Evolutionary conservation across 2,888 invertebrate genomes (phyloP), one percentile per base, ranked within the genome.

Genomic region (Macrosoma leucophasiata): DNA sequence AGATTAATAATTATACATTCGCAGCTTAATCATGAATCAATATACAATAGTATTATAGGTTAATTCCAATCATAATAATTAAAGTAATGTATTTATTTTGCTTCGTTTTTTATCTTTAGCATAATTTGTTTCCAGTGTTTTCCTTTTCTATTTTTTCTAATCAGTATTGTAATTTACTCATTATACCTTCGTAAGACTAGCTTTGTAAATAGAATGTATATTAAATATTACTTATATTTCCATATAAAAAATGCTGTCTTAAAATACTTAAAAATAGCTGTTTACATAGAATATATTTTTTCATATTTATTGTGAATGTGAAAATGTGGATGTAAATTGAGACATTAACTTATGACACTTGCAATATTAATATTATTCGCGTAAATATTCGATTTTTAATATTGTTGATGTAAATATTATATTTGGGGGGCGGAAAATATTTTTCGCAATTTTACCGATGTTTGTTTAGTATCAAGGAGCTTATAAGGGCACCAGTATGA

Each of bases 261-360:
- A 54, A 55, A 46, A 51, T 56, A 59, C 55, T 59, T 67, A 43
- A 58, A 49, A 50, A 61, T 67, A 62, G 56, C 51, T 46, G 48
- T 62, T 66, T 55, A 55, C 41, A 68, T 67, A 68, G 61, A 73
- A 61, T 71, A 71, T 79, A 79, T 77, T 74, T 79, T 79, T 79
- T 72, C 75, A 70, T 68, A 71, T 54, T 55, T 55, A 54, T n/a
- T 47, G 48, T 58, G 50, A 50, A 40, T 47, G 35, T 50, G 46
- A 36, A 36, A 33, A 35, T 8, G 25, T 39, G 43, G 37, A 46
- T 39, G 48, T 36, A 46, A 49, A 44, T 41, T 49, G 48, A 56
- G 56, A 70, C 66, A 71, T 59, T 61, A 46, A 72, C 69, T 74
- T 76, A 73, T 70, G 73, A 76, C 58, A 63, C 58, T 62, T 64